A percentile compares a stretch with the other conserved stretches of the same genome.
Conservation (phyloP, 2,797 vertebrate species). For the Argya squamiceps region DNA sequence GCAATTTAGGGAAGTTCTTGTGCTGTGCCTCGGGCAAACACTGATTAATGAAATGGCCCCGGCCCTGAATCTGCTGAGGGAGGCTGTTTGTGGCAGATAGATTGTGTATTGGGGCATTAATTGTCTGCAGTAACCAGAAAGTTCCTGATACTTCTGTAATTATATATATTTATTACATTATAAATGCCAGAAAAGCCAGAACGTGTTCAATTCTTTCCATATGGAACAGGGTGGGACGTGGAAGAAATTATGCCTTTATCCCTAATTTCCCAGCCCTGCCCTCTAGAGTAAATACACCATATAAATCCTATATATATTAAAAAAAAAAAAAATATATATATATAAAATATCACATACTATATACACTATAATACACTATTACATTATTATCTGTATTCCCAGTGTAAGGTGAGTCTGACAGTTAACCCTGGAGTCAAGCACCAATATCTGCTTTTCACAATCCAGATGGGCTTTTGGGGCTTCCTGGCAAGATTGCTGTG, state of each 20-base stretch:
- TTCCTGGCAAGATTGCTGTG: not conserved
- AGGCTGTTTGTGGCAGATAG: slow-evolving; percentile 13
- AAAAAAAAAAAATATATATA: not conserved
- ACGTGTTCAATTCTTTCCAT: rapidly evolving
- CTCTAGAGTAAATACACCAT: not conserved
- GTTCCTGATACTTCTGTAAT: not conserved
- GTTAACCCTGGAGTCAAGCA: not conserved
- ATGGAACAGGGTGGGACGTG: not conserved
- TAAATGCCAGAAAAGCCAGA: not conserved
- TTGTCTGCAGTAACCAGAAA: slow-evolving; percentile 15
- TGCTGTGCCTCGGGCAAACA: slow-evolving; percentile 35
- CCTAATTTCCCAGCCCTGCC: not conserved
- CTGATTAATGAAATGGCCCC: slow-evolving; percentile 29
- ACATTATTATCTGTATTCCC: not conserved
- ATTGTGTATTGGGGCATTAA: not conserved
- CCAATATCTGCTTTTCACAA: not conserved
- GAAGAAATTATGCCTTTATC: not conserved
- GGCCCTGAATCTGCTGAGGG: slow-evolving; percentile 28
- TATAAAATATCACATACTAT: not conserved
- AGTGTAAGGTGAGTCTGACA: not conserved
- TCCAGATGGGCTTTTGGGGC: not conserved
- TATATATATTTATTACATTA: not conserved
- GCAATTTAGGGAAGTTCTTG: not conserved
- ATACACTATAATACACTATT: rapidly evolving
- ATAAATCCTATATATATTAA: not conserved